Conservation (phyloP, 2,113 vertebrate genomes). For the Carollia perspicillata region DNA sequence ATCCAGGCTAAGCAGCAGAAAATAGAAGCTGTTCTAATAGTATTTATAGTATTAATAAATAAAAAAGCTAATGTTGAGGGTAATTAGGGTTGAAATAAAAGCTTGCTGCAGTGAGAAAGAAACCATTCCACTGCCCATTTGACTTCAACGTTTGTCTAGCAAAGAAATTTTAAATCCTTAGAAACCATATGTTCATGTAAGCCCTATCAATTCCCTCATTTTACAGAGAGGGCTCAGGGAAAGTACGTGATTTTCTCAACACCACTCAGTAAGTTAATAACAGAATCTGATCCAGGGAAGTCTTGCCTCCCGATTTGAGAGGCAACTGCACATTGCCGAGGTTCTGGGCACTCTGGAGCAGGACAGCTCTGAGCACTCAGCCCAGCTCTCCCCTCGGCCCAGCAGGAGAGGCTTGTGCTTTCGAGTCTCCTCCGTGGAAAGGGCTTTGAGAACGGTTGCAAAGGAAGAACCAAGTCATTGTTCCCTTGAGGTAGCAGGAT, state of each 20-base stretch:
- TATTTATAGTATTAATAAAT: slow-evolving; percentile 45
- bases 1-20: neutral
- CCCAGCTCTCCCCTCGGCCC: neutral
- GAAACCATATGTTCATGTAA: neutral
- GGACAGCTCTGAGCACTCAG: neutral
- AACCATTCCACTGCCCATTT: neutral
- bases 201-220: neutral
- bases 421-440: neutral
- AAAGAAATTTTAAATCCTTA: neutral
- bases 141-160: neutral
- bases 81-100: slow-evolving; percentile 41
- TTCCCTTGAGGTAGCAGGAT: neutral
- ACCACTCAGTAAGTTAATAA: neutral
- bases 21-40: slow-evolving; percentile 18
- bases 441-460: neutral
- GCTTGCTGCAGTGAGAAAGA: neutral
- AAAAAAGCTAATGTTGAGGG: neutral
- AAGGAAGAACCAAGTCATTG: neutral
- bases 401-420: neutral
- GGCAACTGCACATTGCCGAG: neutral
- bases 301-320: neutral
- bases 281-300: neutral
- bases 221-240: neutral
- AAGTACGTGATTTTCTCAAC: slow-evolving; percentile 6
- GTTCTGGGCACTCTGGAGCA: neutral